Percentiles rank a stretch among this genome's conserved stretches.
These are phyloP conservation scores for Saimiri boliviensis DNA, from an alignment of 2,113 vertebrate species.

Conservation along the genomic window DNA sequence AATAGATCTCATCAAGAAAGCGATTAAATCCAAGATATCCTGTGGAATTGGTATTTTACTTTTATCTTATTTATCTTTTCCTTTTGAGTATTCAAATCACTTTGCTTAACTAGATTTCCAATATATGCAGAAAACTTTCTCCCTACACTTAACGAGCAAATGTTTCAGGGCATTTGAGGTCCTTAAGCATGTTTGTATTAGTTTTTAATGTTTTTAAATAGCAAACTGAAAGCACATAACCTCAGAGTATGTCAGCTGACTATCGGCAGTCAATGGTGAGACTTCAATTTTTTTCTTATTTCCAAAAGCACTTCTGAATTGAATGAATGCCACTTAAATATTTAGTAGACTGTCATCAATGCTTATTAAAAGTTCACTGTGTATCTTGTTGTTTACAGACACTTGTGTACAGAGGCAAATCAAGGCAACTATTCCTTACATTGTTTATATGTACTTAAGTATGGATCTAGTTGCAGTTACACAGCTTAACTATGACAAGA, in stretches of 20 bases:
- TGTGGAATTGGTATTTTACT: constrained; percentile 41
- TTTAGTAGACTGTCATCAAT: background rate
- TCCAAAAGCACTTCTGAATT: constrained; percentile 30
- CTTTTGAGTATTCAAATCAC: constrained; percentile 13
- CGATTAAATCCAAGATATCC: background rate
- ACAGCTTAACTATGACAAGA: background rate
- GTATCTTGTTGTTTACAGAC: background rate
- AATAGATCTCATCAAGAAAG: constrained; percentile 16
- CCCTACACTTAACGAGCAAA: background rate
- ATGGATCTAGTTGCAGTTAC: background rate
- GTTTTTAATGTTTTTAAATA: constrained; percentile 32
- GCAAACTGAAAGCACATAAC: background rate
- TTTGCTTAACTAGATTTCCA: constrained; percentile 28
- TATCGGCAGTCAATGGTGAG: background rate
- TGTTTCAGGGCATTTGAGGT: background rate
- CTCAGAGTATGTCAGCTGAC: background rate
- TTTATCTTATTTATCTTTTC: constrained; percentile 27
- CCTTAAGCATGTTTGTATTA: background rate
- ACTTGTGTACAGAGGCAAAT: background rate
- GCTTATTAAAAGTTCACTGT: background rate
- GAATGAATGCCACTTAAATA: background rate
- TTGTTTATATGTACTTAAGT: background rate
- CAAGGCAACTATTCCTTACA: background rate
- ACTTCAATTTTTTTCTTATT: background rate
- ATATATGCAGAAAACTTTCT: background rate